Base-by-base conservation (phyloP, 1,140 invertebrate genomes). In the Drosophila repleta region DNA sequence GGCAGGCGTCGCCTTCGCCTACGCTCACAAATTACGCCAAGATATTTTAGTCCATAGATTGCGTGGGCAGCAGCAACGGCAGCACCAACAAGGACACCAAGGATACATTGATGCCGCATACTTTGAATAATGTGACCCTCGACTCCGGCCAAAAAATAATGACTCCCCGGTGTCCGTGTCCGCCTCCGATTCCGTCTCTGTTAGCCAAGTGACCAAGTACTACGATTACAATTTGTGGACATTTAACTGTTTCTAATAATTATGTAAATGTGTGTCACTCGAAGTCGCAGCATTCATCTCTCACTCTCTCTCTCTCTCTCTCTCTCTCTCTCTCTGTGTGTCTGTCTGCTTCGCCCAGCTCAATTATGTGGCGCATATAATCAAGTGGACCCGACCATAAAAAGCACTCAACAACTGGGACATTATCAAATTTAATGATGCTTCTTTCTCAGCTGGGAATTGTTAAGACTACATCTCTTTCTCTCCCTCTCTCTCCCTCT, bases 241-340 rank as follows among this genome's bases (percentile, higher is more conserved):
- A 88, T 88, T 88, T 88, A 88, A 88, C 83, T 88, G 83, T 88
- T 88, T 88, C 83, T 88, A 88, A 88, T 88, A 88, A 88, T 88
- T 88, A 88, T 88, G 83, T 63, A 88, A 88, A 88, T 88, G 83
- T 77, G 58, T 76, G 79, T 83, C 79, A 81, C 78, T 80, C 75
- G 72, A 76, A 75, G 77, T 62, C 60, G 51, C 81, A 39, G 37
- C 37, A 39, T 7, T 1, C 43, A 81, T 58, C 32, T 17, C 26
- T 43, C 46, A 11, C 20, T 17, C 24, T 4, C 39, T n/a, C 35
- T n/a, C 15, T 21, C 57, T 32, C 21, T n/a, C 24, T 46, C 56
- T 51, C 49, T 32, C 62, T 13, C 20, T 45, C 43, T n/a, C 37
- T 26, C 24, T 26, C 24, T 26, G 5, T 26, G 5, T 26, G 4